Base-by-base conservation (phyloP, 2,888 invertebrate species). In the Sphaerophoria rueppellii region DNA sequence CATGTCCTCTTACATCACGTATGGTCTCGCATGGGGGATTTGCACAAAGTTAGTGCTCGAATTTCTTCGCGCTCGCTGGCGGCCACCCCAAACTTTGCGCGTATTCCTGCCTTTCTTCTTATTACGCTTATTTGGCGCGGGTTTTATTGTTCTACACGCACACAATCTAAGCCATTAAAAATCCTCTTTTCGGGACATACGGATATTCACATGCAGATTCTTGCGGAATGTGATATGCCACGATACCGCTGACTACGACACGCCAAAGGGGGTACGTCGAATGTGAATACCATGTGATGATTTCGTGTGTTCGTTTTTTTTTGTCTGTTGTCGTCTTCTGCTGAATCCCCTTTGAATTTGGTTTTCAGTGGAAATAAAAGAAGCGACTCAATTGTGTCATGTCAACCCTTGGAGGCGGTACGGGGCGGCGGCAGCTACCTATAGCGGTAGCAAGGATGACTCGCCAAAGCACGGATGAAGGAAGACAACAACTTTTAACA, bases 61-160 rank as follows among this genome's bases (percentile, higher is more conserved):
- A 85, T 81, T 81, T 77, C 85, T 85, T 85, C 81, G 85, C 85
- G 81, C 61, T 43, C 63, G 40, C 24, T 24, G 1, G 24, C 2
- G 24, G 24, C 24, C 24, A 24, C 24, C 24, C 24, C 24, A 24
- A 24, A 24, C 1, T 24, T 24, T 24, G 24, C 24, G 75, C 82
- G 82, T 83, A 87, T 88, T 88, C 89, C 89, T 88, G 88, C 87
- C 89, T 88, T 89, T 89, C 88, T 87, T 89, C 87, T 89, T 89
- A 89, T 89, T 89, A 87, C 88, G 88, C 89, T 89, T 89, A 88
- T 89, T 88, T 88, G 88, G 88, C 87, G 83, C 87, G 86, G 75
- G 78, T 83, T 83, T 79, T 87, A 87, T 86, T 83, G 87, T 86
- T 87, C 74, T 46, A 73, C 71, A 83, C 73, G 58, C 83, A 72